phyloP scores from a whole-genome alignment of 2,888 invertebrate genomes.

The Andrena minutula region DNA sequence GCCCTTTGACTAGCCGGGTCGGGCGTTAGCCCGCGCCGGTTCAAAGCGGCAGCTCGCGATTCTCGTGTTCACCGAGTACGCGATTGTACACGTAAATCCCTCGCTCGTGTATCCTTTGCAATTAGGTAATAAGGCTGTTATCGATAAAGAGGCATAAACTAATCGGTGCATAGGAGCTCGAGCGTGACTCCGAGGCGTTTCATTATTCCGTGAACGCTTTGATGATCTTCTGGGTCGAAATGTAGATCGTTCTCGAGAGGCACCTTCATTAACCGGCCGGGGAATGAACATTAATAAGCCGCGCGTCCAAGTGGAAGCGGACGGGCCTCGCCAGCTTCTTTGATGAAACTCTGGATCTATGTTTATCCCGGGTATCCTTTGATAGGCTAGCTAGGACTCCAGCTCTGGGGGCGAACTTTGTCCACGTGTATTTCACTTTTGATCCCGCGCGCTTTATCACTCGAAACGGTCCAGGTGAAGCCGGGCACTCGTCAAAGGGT shows the following conservation, averaged over 20 bases:
- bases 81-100: neutral
- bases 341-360: conserved; percentile 56
- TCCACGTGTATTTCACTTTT: conserved; percentile 7
- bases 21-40: conserved; percentile 7
- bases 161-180: conserved; percentile 43
- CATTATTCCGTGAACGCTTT: conserved; percentile 63
- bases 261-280: conserved; percentile 70
- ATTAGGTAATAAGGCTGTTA: conserved; percentile 49
- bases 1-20: conserved; percentile 17
- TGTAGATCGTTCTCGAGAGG: conserved; percentile 36
- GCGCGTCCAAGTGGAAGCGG: conserved; percentile 38
- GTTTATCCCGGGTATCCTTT: conserved; percentile 54
- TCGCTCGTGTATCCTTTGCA: neutral
- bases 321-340: conserved; percentile 41
- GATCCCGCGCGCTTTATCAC: neutral
- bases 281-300: conserved; percentile 73
- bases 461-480: conserved; percentile 5
- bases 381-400: conserved; percentile 41
- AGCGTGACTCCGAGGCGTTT: conserved; percentile 39
- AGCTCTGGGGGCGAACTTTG: conserved; percentile 21
- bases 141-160: conserved; percentile 54
- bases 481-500: conserved; percentile 15
- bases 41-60: neutral
- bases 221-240: conserved; percentile 56
- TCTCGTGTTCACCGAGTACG: neutral